Evolutionary conservation across 2,113 vertebrate species (phyloP).

Genomic region (Nesoenas mayeri): DNA sequence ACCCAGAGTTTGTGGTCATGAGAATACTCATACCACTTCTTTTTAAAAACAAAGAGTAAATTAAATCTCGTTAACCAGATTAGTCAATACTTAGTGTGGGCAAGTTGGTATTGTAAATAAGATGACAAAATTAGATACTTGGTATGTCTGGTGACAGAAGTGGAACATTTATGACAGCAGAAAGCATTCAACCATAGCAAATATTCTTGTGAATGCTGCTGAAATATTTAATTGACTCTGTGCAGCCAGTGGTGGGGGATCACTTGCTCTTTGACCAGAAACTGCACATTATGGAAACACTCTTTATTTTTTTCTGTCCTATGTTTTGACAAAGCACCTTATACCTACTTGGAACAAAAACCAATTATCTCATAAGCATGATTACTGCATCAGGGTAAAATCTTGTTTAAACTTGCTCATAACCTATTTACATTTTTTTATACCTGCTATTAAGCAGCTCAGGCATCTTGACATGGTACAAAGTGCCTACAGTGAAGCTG

Average conservation of each 20-base stretch:
- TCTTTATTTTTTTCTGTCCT: neutral
- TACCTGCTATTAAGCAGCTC: neutral
- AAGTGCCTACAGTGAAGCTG: neutral
- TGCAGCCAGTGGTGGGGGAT: neutral
- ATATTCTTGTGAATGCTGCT: neutral
- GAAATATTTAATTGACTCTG: neutral
- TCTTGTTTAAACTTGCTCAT: neutral
- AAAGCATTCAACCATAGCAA: slow-evolving; percentile 12
- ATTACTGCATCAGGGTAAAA: neutral
- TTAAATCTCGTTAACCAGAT: neutral
- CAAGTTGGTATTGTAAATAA: neutral
- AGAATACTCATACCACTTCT: neutral
- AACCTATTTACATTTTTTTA: neutral
- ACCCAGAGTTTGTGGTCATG: neutral
- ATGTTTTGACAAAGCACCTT: neutral
- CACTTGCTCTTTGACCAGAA: neutral
- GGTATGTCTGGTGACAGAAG: neutral
- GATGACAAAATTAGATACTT: neutral
- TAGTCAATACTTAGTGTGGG: neutral
- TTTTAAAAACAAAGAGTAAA: neutral
- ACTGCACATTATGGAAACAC: fast-evolving
- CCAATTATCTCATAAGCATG: neutral
- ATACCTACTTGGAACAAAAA: neutral
- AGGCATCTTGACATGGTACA: neutral
- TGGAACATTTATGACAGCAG: neutral